Base-by-base conservation (phyloP, 2,797 vertebrate genomes). In the Sebastes nivosus region DNA sequence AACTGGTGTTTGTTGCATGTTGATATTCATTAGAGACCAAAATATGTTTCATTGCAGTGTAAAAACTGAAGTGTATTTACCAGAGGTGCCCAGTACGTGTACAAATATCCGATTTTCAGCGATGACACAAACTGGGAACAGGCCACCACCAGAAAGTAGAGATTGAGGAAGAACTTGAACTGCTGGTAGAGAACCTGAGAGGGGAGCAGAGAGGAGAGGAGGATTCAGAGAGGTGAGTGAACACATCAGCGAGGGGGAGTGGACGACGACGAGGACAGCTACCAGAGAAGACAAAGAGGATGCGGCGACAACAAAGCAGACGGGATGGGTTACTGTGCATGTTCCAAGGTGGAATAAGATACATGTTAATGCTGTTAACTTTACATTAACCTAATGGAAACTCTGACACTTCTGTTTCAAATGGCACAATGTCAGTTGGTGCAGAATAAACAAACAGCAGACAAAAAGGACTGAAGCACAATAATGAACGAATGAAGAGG, bases 131-230 rank as follows among this genome's bases (percentile, higher is more conserved):
- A 99, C 95, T 99, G 99, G 61, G 98, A 99, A 90, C 97, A 99
- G 91, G 98, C 97, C 77, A 99, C 98, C 78, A 99, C 92, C 92
- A 99, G 96, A 90, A 99, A 99, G 94, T 99, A 99, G 86, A 99
- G 96, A 90, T 99, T 99, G 95, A 99, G 96, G 96, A 99, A 99
- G 96, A 99, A 98, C 96, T 99, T 99, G 97, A 99, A 99, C 90
- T 99, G 98, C 94, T 99, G 97, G 94, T 98, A 99, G 70, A 99
- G 97, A 96, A 99, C 98, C 98, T 99, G 94, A 89, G 96, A 95
- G 42, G 85, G 77, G 54, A 80, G 42, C 67, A 84, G 57, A 52
- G 50, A 52, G 50, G 20, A 22, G 72, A 82, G 58, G 68, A 57
- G 16, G 73, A 75, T 86, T 80, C 25, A 75, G 60, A 67, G 8